Base-by-base conservation (phyloP, 2,113 vertebrate genomes). In the Pelodiscus sinensis region DNA sequence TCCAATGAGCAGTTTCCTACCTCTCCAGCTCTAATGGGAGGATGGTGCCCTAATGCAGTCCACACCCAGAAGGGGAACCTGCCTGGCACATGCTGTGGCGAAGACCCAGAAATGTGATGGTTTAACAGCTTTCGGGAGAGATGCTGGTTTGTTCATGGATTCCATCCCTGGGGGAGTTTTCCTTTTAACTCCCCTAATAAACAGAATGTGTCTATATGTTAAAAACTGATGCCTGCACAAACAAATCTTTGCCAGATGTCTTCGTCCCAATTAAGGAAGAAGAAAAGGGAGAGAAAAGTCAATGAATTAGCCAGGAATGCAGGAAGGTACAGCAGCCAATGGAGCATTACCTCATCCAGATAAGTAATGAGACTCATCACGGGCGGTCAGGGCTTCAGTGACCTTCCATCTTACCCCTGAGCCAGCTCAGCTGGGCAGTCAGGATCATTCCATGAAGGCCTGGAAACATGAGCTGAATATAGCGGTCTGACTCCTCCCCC, bases 221-320 rank as follows among this genome's bases (percentile, higher is more conserved):
- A 60, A 78, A 81, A 84, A 87, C 25, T 0, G 1, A 89, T 84
- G 54, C 81, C 31, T 51, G 79, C 57, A 77, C 1, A 1, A 89
- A 52, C 71, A 95, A 91, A 96, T 92, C 85, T 94, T 84, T 95
- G 92, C 91, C 95, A 95, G 87, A 92, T 91, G 92, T 90, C 68
- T 71, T n/a, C 84, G 90, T 78, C 52, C 60, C 27, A 18, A 12
- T 81, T 54, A 50, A 87, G 77, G 51, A 1, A 5, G 83, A 78
- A 86, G 60, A 82, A 83, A 79, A 86, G 19, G 75, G 79, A n/a
- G 77, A 89, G 85, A 82, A 82, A 4, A 31, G 44, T 73, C 65
- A 58, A 38, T 92, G 56, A 86, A 80, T 86, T 51, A 90, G 75
- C 54, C 8, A 78, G 60, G 44, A 92, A 44, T 0, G 0, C 73